phyloP scores from a whole-genome alignment of 2,113 vertebrate genomes.

The Callorhinus ursinus region DNA sequence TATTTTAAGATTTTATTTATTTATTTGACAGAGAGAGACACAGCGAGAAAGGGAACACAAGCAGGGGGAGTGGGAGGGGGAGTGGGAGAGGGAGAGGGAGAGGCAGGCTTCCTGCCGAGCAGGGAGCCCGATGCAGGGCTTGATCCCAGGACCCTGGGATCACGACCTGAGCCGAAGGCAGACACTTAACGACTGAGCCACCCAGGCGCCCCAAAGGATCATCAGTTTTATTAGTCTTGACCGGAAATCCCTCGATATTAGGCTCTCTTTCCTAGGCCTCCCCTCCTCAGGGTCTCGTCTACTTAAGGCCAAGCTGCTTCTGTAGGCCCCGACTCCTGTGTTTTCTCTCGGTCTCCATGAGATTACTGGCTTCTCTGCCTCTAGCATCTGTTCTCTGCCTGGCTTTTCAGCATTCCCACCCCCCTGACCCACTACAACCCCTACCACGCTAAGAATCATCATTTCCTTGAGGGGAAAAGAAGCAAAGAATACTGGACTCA shows the following conservation, averaged over 20 bases:
- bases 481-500: background rate
- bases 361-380: background rate
- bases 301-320: background rate
- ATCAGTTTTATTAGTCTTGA: background rate
- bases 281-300: background rate
- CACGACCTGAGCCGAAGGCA: no score
- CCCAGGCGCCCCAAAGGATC: background rate
- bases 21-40: no score
- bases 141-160: no score
- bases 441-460: background rate
- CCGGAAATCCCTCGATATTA: background rate
- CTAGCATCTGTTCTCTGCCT: background rate
- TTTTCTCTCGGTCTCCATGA: background rate
- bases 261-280: background rate
- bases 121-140: no score
- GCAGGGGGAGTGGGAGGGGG: no score
- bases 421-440: accelerated
- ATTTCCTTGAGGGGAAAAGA: background rate
- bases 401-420: background rate
- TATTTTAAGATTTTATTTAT: no score
- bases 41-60: no score
- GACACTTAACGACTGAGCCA: no score
- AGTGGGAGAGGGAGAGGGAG: no score
- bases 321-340: background rate
- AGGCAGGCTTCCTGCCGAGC: no score